Conservation (phyloP, 2,797 vertebrate species). For the Enteromius fasciolatus region DNA sequence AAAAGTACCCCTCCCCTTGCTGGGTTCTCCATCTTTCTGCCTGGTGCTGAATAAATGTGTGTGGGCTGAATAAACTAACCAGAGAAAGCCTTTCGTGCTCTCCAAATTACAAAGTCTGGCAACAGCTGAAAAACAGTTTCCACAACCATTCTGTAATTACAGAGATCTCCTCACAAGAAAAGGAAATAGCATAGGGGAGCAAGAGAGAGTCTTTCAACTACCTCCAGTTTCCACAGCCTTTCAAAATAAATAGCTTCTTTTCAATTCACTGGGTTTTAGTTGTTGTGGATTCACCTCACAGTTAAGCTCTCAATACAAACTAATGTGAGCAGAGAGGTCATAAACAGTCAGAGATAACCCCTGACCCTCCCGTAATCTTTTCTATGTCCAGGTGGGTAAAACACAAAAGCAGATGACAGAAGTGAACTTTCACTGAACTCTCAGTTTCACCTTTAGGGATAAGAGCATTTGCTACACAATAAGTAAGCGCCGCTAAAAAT, state of each 20-base stretch:
- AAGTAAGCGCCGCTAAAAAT: conserved; percentile 25
- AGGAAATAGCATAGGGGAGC: conserved; percentile 58
- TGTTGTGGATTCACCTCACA: conserved; percentile 42
- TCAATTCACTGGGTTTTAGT: conserved; percentile 39
- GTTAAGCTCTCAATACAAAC: conserved; percentile 13
- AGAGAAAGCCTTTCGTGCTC: conserved; percentile 59
- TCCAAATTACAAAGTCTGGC: conserved; percentile 66
- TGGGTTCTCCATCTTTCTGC: conserved; percentile 53
- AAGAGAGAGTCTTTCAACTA: conserved; percentile 58
- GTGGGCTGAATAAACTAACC: conserved; percentile 63
- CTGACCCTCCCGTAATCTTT: conserved; percentile 65
- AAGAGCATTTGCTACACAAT: conserved; percentile 14
- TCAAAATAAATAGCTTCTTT: conserved; percentile 51
- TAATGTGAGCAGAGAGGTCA: conserved; percentile 45
- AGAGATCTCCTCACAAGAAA: conserved; percentile 64
- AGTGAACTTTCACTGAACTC: conserved; percentile 60
- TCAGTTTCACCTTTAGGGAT: conserved; percentile 40
- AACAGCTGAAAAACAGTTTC: conserved; percentile 64
- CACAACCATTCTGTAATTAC: conserved; percentile 67
- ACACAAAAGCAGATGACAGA: conserved; percentile 37
- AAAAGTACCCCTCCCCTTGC: conserved; percentile 25
- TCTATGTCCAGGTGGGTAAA: conserved; percentile 70
- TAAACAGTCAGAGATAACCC: conserved; percentile 72
- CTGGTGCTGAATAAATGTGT: conserved; percentile 57
- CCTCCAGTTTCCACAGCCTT: conserved; percentile 58